Evolutionary conservation across 1,140 invertebrate genomes (phyloP).

Genomic region (Drosophila subobscura): DNA sequence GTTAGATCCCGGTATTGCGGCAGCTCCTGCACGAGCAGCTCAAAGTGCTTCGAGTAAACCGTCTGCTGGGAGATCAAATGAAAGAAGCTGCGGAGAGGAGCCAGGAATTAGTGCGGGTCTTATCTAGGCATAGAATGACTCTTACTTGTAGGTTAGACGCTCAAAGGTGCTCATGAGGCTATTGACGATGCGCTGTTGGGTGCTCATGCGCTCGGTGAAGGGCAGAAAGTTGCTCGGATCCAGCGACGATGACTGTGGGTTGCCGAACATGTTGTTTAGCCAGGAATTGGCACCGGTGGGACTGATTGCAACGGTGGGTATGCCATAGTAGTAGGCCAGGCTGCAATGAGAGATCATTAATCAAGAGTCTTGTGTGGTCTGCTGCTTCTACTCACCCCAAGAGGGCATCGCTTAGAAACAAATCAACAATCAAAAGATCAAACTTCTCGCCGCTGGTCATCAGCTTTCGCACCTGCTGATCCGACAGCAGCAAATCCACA

Average conservation of each 20-base stretch:
- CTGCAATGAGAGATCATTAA: slow-evolving; percentile 52
- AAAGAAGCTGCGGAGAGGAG: slow-evolving; percentile 64
- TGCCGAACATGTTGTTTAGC: slow-evolving; percentile 86
- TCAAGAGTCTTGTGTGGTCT: background rate
- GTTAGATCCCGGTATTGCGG: slow-evolving; percentile 85
- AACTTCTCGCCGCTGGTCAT: slow-evolving; percentile 69
- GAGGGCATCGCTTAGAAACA: slow-evolving; percentile 78
- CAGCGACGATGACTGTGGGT: slow-evolving; percentile 86
- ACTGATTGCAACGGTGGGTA: slow-evolving; percentile 86
- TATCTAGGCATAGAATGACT: background rate
- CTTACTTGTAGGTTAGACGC: slow-evolving; percentile 73
- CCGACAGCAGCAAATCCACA: slow-evolving; percentile 67
- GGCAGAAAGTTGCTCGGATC: slow-evolving; percentile 86
- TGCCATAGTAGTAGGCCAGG: slow-evolving; percentile 85
- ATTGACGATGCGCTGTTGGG: slow-evolving; percentile 86
- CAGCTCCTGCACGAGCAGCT: slow-evolving; percentile 60
- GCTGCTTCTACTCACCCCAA: slow-evolving; percentile 57
- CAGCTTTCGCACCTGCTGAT: slow-evolving; percentile 61
- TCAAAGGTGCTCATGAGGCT: slow-evolving; percentile 77
- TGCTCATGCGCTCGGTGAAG: slow-evolving; percentile 85
- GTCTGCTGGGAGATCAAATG: slow-evolving; percentile 79
- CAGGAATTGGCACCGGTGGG: slow-evolving; percentile 86
- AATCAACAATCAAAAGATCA: slow-evolving; percentile 73
- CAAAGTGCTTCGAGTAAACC: slow-evolving; percentile 76
- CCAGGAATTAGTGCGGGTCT: background rate